phyloP scores from a whole-genome alignment of 2,888 invertebrate genomes.

The Syrista parreyssii region DNA sequence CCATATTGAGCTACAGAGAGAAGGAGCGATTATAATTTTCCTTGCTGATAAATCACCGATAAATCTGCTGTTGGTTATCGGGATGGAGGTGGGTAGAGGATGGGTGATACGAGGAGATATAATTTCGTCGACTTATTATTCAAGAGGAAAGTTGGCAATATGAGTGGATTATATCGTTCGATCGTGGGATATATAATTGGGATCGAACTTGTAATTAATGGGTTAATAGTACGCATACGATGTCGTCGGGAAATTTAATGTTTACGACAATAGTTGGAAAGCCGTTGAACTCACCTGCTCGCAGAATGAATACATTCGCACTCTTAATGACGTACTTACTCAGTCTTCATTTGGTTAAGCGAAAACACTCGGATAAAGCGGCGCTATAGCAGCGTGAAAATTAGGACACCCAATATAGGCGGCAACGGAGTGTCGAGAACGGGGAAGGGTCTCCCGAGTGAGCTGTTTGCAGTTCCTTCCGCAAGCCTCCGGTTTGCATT shows the following conservation, averaged over 20 bases:
- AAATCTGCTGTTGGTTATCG: slow-evolving; percentile 23
- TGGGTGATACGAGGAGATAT: slow-evolving; percentile 5
- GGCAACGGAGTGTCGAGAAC: slow-evolving; percentile 24
- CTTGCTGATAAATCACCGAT: slow-evolving; percentile 42
- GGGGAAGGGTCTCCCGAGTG: slow-evolving; percentile 47
- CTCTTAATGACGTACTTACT: slow-evolving; percentile 43
- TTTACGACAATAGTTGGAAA: slow-evolving; percentile 6
- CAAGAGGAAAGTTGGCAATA: slow-evolving; percentile 7
- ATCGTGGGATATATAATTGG: not conserved
- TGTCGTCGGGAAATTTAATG: not conserved
- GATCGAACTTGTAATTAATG: not conserved
- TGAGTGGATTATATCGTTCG: slow-evolving; percentile 10
- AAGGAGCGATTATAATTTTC: not conserved
- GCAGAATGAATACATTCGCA: slow-evolving; percentile 31
- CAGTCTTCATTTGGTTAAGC: slow-evolving; percentile 46
- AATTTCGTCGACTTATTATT: slow-evolving; percentile 44
- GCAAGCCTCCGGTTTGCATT: slow-evolving; percentile 56
- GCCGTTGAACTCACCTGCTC: slow-evolving; percentile 5
- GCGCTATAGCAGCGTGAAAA: slow-evolving; percentile 32
- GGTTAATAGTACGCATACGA: not conserved
- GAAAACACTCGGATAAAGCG: slow-evolving; percentile 43
- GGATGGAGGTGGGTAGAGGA: not conserved
- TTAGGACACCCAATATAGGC: slow-evolving; percentile 45
- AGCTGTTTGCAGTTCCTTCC: slow-evolving; percentile 59
- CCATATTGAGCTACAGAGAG: not conserved